Conservation (phyloP, 2,113 vertebrate genomes). For the Gavia stellata region DNA sequence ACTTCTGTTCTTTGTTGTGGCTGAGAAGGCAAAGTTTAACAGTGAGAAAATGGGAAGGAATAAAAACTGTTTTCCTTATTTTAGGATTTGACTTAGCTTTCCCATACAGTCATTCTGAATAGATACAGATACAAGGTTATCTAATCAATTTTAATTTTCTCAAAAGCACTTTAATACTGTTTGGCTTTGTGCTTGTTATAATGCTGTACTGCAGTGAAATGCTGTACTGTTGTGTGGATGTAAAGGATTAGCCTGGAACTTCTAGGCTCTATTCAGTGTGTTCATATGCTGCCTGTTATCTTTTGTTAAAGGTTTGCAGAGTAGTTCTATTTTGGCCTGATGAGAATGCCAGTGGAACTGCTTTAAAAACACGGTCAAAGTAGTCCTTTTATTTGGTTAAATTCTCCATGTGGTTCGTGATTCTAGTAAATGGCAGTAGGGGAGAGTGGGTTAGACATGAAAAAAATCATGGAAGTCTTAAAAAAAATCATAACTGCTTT, state of each 20-base stretch:
- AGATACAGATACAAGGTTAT: not conserved
- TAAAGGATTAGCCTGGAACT: not conserved
- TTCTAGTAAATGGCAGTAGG: not conserved
- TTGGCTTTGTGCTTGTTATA: not conserved
- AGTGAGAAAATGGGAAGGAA: not conserved
- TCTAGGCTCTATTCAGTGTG: not conserved
- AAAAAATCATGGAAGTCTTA: not conserved
- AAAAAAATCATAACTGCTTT: not conserved
- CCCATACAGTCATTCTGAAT: not conserved
- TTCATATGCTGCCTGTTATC: not conserved
- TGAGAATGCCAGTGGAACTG: not conserved
- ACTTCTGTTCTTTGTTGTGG: not conserved
- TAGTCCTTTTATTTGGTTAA: not conserved
- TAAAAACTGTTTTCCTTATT: not conserved
- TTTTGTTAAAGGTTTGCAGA: conserved; percentile 7
- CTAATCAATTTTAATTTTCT: not conserved
- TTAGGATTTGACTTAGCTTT: not conserved
- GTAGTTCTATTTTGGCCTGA: not conserved
- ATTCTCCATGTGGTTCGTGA: not conserved
- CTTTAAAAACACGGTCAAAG: not conserved
- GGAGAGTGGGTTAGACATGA: not conserved
- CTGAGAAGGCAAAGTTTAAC: not conserved
- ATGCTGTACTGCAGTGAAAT: not conserved
- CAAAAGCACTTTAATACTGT: not conserved
- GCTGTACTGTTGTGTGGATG: not conserved